A percentile compares a stretch with the other conserved stretches of the same genome.
Conservation (phyloP, 2,113 vertebrate species). For the Sakesphorus luctuosus region DNA sequence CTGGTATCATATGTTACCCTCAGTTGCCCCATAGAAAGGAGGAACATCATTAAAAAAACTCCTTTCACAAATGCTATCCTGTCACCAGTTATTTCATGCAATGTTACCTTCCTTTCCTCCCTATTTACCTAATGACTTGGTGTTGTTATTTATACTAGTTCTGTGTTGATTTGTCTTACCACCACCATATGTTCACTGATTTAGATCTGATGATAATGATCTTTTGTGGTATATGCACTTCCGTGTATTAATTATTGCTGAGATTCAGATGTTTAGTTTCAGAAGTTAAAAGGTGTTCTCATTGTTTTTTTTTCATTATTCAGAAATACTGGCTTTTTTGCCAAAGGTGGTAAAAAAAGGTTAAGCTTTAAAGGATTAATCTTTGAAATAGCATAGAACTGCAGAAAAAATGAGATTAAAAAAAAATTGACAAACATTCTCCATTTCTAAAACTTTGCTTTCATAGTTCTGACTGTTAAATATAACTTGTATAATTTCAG, state of each 20-base stretch:
- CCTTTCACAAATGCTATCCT: slow-evolving; percentile 16
- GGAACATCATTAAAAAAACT: slow-evolving; percentile 34
- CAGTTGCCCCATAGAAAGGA: background rate
- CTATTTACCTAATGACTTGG: slow-evolving; percentile 41
- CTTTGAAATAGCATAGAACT: background rate
- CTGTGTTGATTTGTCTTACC: slow-evolving; percentile 34
- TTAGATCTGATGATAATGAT: slow-evolving; percentile 13
- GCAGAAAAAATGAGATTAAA: background rate
- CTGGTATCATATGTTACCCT: background rate
- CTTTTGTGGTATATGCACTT: background rate
- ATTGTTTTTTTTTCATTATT: background rate
- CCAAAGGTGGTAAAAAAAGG: background rate
- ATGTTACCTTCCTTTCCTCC: slow-evolving; percentile 26
- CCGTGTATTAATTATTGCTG: slow-evolving; percentile 1
- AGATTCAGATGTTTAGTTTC: background rate
- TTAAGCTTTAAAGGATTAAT: background rate
- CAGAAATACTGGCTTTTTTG: background rate
- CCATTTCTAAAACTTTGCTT: background rate
- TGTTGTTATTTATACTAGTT: slow-evolving; percentile 43
- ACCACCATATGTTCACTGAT: slow-evolving; percentile 43
- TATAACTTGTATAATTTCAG: background rate
- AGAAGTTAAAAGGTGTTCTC: background rate
- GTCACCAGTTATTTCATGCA: slow-evolving; percentile 51
- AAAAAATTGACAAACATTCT: background rate
- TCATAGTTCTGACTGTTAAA: background rate